Conservation (phyloP, 2,888 invertebrate species). For the Hirtodrosophila trivittata region DNA sequence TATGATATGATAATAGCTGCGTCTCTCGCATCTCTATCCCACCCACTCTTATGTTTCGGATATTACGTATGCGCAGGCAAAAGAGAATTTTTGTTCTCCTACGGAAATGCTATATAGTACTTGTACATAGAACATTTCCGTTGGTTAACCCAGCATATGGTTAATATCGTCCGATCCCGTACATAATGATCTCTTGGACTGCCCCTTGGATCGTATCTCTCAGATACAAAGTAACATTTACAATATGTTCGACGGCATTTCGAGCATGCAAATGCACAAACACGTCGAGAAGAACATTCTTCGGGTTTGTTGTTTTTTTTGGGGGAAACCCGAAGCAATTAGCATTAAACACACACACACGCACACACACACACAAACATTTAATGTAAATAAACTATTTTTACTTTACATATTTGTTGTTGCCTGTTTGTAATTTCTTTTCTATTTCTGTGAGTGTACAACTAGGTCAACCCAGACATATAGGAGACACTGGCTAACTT, state of each 20-base stretch:
- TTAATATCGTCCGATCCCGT: slow-evolving; percentile 49
- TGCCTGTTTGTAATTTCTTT: slow-evolving; percentile 22
- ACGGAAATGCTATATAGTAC: slow-evolving; percentile 50
- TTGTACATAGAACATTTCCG: slow-evolving; percentile 53
- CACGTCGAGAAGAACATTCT: slow-evolving; percentile 27
- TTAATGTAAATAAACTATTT: slow-evolving; percentile 66
- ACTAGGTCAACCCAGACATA: slow-evolving; percentile 59
- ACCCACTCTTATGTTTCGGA: slow-evolving; percentile 8
- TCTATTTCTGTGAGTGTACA: slow-evolving; percentile 36
- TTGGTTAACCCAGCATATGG: slow-evolving; percentile 57
- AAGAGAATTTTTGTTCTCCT: slow-evolving; percentile 51
- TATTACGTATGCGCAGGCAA: slow-evolving; percentile 20
- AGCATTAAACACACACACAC: slow-evolving; percentile 15
- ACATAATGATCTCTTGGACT: slow-evolving; percentile 17
- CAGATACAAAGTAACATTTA: slow-evolving; percentile 18
- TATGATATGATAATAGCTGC: too few species aligned
- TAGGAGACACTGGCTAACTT: slow-evolving; percentile 40
- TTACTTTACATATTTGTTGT: slow-evolving; percentile 45
- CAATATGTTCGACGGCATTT: slow-evolving; percentile 40
- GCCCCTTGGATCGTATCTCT: slow-evolving; percentile 9
- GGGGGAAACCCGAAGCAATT: slow-evolving; percentile 45
- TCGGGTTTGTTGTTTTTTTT: slow-evolving; percentile 15
- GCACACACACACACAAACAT: slow-evolving; percentile 13
- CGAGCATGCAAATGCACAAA: slow-evolving; percentile 70
- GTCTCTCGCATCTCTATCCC: not conserved